phyloP scores from a whole-genome alignment of 2,888 invertebrate species.

The Theretra japonica region DNA sequence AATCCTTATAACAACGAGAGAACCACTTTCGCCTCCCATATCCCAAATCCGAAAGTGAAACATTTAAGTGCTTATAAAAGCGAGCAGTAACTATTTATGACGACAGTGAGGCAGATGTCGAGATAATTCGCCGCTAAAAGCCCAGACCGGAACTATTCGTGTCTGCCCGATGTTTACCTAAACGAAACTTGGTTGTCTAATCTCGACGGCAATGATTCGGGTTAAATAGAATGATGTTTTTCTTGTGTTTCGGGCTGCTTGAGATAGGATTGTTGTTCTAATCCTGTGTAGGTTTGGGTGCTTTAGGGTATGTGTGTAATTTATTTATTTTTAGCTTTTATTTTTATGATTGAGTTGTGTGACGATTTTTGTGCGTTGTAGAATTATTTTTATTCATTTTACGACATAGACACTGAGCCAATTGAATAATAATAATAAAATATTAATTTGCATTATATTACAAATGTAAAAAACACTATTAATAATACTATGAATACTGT shows the following conservation, averaged over 20 bases:
- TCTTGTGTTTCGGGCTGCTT: neutral
- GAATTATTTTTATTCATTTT: neutral
- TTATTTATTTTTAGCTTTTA: neutral
- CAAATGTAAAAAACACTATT: no score
- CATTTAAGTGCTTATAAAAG: constrained; percentile 35
- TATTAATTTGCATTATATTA: no score
- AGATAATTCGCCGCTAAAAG: constrained; percentile 37
- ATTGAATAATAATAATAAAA: no score
- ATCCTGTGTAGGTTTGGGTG: no score
- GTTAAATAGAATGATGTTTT: constrained; percentile 3
- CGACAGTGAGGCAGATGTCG: constrained; percentile 36
- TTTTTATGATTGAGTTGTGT: no score
- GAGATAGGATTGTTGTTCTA: neutral
- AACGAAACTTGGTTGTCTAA: neutral
- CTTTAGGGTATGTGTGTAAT: no score
- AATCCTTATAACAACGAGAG: no score
- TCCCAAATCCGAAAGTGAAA: neutral
- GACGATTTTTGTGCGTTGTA: neutral
- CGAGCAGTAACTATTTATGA: constrained; percentile 34
- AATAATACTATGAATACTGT: no score
- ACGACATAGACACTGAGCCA: no score
- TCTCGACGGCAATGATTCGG: neutral
- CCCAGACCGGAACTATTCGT: constrained; percentile 8
- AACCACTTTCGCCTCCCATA: no score
- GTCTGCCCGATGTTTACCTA: neutral